Percentiles rank a stretch among this genome's conserved stretches.
Conservation (phyloP, 92 coral and sea anemone genomes). For the Parazoanthus atlanticus region DNA sequence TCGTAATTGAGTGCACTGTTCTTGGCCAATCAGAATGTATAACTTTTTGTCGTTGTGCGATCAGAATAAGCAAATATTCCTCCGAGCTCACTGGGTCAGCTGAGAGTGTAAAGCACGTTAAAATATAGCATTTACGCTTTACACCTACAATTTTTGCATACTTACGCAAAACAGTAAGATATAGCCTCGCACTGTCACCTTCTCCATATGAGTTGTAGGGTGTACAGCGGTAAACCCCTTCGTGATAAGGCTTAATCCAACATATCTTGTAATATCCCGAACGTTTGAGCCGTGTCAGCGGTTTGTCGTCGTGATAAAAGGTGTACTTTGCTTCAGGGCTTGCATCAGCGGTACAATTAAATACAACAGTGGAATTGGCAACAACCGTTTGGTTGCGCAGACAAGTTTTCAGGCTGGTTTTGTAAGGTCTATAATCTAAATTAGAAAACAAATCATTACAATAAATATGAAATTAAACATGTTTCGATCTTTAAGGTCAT, state of each 20-base stretch:
- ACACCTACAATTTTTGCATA: neutral
- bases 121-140: too few species aligned
- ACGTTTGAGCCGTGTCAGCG: slow-evolving; percentile 15
- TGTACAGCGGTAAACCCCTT: slow-evolving; percentile 13
- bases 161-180: slow-evolving; percentile 12
- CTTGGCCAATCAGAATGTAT: too few species aligned
- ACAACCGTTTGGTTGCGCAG: neutral
- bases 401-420: slow-evolving; percentile 4
- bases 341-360: slow-evolving; percentile 11
- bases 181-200: slow-evolving; percentile 15
- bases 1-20: too few species aligned
- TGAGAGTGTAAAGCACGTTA: too few species aligned
- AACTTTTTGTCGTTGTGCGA: too few species aligned
- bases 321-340: slow-evolving; percentile 1
- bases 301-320: slow-evolving; percentile 11
- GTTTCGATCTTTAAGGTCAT: too few species aligned
- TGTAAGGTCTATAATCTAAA: slow-evolving; percentile 13
- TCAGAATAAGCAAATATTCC: too few species aligned
- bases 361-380: neutral
- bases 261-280: slow-evolving; percentile 31
- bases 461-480: too few species aligned
- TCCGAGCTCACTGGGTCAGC: too few species aligned
- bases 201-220: slow-evolving; percentile 11
- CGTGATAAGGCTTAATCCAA: slow-evolving; percentile 3
- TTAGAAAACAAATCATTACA: too few species aligned